Evolutionary conservation across 1,140 invertebrate genomes (phyloP), one percentile per base, ranked within the genome.

Genomic region (Drosophila quadrilineata): DNA sequence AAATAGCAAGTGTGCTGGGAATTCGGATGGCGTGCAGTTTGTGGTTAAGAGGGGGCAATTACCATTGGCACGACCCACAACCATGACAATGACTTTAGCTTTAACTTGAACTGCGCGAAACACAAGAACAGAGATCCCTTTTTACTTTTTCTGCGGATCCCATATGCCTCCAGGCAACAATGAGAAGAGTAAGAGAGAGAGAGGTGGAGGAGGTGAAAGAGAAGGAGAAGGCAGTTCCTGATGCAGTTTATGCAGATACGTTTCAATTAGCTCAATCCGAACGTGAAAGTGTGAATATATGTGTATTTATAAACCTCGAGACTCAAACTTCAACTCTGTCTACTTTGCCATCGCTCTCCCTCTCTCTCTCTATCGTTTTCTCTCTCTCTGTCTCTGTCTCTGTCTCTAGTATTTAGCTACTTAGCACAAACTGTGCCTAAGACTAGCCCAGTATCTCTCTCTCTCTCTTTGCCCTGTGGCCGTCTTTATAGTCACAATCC

Each of bases 181-280:
- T 33, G 31, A n/a, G 16, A 6, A 14, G 12, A 35, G 8, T 16
- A 16, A 35, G 14, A 21, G 10, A 28, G 16, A 9, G 49, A 19
- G 38, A 10, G 5, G 3, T 1, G 50, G 52, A 53, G 63, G 59
- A 31, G 56, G 60, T n/a, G n/a, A n/a, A n/a, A n/a, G n/a, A n/a
- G n/a, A n/a, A n/a, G 50, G 52, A 53, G 63, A 64, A 31, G 56
- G 60, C 49, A 58, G 52, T 35, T 73, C 65, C 59, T 62, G 71
- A 59, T 71, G 75, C 71, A 71, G 71, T 57, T 71, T 71, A 77
- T 73, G 69, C 65, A 79, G 76, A 82, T 80, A 80, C 76, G 76
- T 80, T 82, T 80, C 76, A 80, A 80, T 80, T 80, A 80, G 76
- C 76, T 75, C 76, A 80, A 82, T 75, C 62, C 76, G 76, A 75